Evolutionary conservation across 2,113 vertebrate species (phyloP).

Genomic region (Trinectes maculatus): DNA sequence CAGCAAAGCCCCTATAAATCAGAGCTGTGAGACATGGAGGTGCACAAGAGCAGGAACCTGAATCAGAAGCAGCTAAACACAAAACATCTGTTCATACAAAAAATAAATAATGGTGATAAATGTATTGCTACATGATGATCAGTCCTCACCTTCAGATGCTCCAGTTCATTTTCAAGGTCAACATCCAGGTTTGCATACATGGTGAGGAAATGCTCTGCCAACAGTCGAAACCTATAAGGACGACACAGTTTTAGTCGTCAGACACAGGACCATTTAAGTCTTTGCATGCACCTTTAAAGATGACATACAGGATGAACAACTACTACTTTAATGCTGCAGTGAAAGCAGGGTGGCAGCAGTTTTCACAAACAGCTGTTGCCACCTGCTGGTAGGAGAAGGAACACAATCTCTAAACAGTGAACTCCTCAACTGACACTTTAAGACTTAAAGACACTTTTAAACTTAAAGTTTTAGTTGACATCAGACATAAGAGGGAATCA

Average conservation of each 20-base stretch:
- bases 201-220: slow-evolving; percentile 81
- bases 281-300: background rate
- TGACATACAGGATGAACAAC: background rate
- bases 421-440: too few species aligned
- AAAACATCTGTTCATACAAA: too few species aligned
- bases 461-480: too few species aligned
- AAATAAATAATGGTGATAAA: too few species aligned
- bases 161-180: slow-evolving; percentile 78
- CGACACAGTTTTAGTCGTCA: background rate
- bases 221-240: slow-evolving; percentile 75
- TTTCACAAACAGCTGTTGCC: slow-evolving; percentile 18
- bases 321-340: background rate
- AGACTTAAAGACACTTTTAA: too few species aligned
- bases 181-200: slow-evolving; percentile 84
- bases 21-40: too few species aligned
- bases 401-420: background rate
- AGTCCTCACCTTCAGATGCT: slow-evolving; percentile 82
- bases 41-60: background rate
- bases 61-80: too few species aligned
- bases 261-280: background rate
- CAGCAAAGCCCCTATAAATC: too few species aligned
- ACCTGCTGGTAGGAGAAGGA: slow-evolving; percentile 30
- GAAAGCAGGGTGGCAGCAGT: background rate
- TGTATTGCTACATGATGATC: background rate
- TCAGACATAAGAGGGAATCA: too few species aligned